These are phyloP conservation scores for Dolichomitus sp. DNA, from an alignment of 2,888 invertebrate species.

Conservation along the genomic window DNA sequence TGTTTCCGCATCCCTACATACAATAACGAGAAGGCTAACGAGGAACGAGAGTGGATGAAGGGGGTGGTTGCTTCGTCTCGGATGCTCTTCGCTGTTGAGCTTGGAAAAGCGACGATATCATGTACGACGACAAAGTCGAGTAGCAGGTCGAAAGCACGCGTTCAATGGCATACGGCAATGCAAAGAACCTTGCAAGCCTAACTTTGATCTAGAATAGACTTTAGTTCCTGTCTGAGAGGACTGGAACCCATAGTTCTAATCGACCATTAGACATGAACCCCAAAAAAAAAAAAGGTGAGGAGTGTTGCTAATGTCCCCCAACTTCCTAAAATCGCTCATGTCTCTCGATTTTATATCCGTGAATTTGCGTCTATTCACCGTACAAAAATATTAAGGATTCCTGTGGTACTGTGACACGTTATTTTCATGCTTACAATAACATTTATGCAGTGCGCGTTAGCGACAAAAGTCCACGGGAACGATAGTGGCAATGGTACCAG, in stretches of 20 bases:
- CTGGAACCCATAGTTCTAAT: neutral
- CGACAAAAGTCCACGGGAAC: constrained; percentile 40
- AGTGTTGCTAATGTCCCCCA: neutral
- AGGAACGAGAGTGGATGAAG: constrained; percentile 63
- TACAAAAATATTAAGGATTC: constrained; percentile 21
- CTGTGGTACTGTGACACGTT: constrained; percentile 20
- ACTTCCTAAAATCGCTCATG: neutral
- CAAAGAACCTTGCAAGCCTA: neutral
- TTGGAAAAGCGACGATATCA: constrained; percentile 43
- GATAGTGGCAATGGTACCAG: constrained; percentile 23
- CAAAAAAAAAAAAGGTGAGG: neutral
- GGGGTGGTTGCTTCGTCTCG: constrained; percentile 11
- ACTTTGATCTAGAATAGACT: neutral
- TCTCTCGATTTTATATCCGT: constrained; percentile 4
- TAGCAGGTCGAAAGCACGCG: constrained; percentile 30
- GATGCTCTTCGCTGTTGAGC: constrained; percentile 37
- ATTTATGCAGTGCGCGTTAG: constrained; percentile 24
- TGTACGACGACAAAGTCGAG: constrained; percentile 65
- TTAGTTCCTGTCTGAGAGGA: neutral
- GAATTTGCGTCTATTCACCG: neutral
- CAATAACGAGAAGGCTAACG: constrained; percentile 75
- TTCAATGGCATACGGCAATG: constrained; percentile 5
- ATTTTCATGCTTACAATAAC: constrained; percentile 55
- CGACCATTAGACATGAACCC: neutral
- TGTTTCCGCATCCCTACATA: constrained; percentile 80